phyloP scores from a whole-genome alignment of 2,888 invertebrate species.

The Phyllotreta cruciferae region DNA sequence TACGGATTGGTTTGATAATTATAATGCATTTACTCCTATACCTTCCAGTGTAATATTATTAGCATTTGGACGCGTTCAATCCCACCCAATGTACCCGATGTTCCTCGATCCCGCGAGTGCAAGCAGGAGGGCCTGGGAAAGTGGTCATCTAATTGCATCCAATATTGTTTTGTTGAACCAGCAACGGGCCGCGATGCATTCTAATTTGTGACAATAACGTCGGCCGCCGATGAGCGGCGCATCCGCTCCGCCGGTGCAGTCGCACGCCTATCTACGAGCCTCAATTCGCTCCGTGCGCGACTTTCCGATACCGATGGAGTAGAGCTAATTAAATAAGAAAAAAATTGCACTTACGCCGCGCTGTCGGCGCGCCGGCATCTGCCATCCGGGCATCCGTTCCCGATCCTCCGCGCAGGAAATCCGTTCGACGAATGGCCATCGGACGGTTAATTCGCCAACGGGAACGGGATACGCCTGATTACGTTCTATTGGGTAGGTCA shows the following conservation, averaged over 20 bases:
- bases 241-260: slow-evolving; percentile 50
- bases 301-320: slow-evolving; percentile 31
- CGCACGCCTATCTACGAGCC: slow-evolving; percentile 44
- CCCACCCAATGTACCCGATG: not conserved
- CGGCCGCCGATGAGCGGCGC: slow-evolving; percentile 32
- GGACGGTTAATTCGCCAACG: slow-evolving; percentile 15
- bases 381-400: slow-evolving; percentile 25
- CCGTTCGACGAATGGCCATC: slow-evolving; percentile 19
- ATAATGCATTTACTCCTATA: too few species aligned
- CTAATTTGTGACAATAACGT: slow-evolving; percentile 48
- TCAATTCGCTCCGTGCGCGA: slow-evolving; percentile 35
- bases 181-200: slow-evolving; percentile 45
- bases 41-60: too few species aligned
- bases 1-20: too few species aligned
- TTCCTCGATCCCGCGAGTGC: too few species aligned
- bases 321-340: slow-evolving; percentile 37
- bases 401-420: slow-evolving; percentile 22
- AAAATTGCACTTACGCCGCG: slow-evolving; percentile 29
- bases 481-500: not conserved
- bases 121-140: slow-evolving; percentile 38
- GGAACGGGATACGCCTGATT: not conserved
- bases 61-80: not conserved
- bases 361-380: slow-evolving; percentile 16
- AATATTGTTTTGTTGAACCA: slow-evolving; percentile 32
- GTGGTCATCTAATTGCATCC: slow-evolving; percentile 37